phyloP scores from a whole-genome alignment of 2,797 vertebrate genomes.

The Fundulus diaphanus region DNA sequence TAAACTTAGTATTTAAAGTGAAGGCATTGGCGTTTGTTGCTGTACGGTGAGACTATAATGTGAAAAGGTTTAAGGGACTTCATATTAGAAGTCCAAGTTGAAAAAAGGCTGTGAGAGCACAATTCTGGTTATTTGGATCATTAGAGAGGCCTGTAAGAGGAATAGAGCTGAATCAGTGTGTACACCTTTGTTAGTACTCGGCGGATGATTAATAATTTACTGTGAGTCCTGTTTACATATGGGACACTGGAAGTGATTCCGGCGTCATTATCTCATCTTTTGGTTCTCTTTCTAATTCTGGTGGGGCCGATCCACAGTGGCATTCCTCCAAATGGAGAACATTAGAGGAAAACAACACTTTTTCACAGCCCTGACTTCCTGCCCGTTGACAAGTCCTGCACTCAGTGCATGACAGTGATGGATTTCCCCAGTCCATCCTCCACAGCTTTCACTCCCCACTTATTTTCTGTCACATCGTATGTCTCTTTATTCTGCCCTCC shows the following conservation, averaged over 20 bases:
- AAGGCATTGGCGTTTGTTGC: too few relatives aligned
- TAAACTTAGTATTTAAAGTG: too few relatives aligned
- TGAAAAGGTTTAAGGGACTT: neutral
- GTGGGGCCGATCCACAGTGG: slow-evolving; percentile 56
- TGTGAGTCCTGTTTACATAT: slow-evolving; percentile 41
- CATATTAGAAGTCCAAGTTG: neutral
- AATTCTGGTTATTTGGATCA: neutral
- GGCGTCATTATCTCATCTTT: slow-evolving; percentile 50
- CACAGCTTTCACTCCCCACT: slow-evolving; percentile 44
- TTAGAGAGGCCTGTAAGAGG: too few relatives aligned
- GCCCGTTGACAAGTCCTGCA: slow-evolving; percentile 66
- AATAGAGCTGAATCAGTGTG: slow-evolving; percentile 7
- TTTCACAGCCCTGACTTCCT: slow-evolving; percentile 39
- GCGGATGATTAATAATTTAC: slow-evolving; percentile 47
- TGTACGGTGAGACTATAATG: neutral
- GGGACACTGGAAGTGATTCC: slow-evolving; percentile 28
- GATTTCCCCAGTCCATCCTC: slow-evolving; percentile 34
- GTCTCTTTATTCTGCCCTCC: slow-evolving; percentile 13
- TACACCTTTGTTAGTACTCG: slow-evolving; percentile 27
- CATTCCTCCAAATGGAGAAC: slow-evolving; percentile 46
- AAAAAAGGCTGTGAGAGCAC: neutral
- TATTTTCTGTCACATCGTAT: slow-evolving; percentile 19
- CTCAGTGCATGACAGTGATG: slow-evolving; percentile 68
- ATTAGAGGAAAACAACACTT: slow-evolving; percentile 62
- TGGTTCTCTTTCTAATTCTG: slow-evolving; percentile 42